phyloP scores from a whole-genome alignment of 2,113 vertebrate species.

The Alligator sinensis region DNA sequence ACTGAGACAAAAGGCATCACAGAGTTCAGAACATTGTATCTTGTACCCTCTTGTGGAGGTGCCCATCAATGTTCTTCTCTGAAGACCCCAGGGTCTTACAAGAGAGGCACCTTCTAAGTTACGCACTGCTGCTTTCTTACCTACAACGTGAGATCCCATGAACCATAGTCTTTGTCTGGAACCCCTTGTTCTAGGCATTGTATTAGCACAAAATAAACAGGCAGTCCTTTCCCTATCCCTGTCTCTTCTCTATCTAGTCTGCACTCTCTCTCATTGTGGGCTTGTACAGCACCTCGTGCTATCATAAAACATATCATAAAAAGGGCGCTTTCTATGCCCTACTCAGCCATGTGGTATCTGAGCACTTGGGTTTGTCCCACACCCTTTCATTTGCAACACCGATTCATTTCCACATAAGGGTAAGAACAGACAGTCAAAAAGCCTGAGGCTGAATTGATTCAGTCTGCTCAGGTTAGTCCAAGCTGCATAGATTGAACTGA shows the following conservation, averaged over 20 bases:
- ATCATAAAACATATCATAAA: neutral
- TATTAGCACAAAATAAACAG: neutral
- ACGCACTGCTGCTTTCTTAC: too few relatives aligned
- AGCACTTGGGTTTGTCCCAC: neutral
- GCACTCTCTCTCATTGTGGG: neutral
- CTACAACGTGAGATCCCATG: too few relatives aligned
- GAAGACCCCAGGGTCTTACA: too few relatives aligned
- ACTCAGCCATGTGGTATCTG: neutral
- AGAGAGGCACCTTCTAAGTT: too few relatives aligned
- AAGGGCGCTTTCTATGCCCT: neutral
- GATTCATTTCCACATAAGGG: neutral
- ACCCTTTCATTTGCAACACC: neutral
- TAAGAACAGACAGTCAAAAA: too few relatives aligned
- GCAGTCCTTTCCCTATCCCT: neutral
- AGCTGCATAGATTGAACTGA: too few relatives aligned
- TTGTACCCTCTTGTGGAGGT: too few relatives aligned
- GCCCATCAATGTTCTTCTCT: too few relatives aligned
- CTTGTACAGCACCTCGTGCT: neutral
- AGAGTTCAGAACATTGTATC: too few relatives aligned
- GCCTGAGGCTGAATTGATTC: too few relatives aligned
- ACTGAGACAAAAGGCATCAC: too few relatives aligned
- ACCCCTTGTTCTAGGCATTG: neutral
- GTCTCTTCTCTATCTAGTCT: neutral
- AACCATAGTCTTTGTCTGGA: neutral
- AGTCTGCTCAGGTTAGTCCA: too few relatives aligned